Base-by-base conservation (phyloP, 2,797 vertebrate genomes). In the Sphaeramia orbicularis region DNA sequence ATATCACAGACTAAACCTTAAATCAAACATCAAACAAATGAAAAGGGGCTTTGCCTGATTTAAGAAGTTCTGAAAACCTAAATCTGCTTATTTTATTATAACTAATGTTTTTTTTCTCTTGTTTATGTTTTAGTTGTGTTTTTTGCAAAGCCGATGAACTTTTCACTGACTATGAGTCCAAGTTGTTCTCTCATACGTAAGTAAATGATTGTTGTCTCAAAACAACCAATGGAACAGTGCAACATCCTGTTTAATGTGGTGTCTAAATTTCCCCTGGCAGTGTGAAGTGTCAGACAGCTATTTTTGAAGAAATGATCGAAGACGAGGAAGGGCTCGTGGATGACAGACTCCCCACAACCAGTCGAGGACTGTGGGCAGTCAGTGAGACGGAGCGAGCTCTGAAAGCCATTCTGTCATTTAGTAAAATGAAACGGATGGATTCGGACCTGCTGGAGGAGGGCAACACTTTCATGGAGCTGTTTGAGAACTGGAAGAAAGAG, bases 301-400 rank as follows among this genome's bases (percentile, higher is more conserved):
- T 99, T 85, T 99, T 99, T 74, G 98, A 99, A 68, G 98, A 99
- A 85, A 99, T 99, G 98, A 99, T 99, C 57, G 98, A 99, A 88
- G 98, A 99, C 27, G 97, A 99, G 69, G 98, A 99, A 47, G 97
- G 97, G 1, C 90, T 99, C 8, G 94, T 99, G 12, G 98, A 99
- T 65, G 98, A 99, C 77, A 94, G 97, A 19, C 92, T 96, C 7
- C 97, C 98, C 55, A 98, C 97, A 40, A 99, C 98, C 37, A 98
- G 95, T 77, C 93, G 98, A 43, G 98, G 98, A 12, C 93, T 99
- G 13, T 98, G 98, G 97, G 97, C 97, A 0, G 83, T 94, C 76
- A 99, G 98, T 65, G 98, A 99, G 91, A 97, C 93, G 0, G 98
- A 99, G 74, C 94, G 97, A 18, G 94, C 96, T 0, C 91, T 99